These are phyloP conservation scores for Triplophysa bombifrons DNA, from an alignment of 2,797 vertebrate species.

Conservation along the genomic window DNA sequence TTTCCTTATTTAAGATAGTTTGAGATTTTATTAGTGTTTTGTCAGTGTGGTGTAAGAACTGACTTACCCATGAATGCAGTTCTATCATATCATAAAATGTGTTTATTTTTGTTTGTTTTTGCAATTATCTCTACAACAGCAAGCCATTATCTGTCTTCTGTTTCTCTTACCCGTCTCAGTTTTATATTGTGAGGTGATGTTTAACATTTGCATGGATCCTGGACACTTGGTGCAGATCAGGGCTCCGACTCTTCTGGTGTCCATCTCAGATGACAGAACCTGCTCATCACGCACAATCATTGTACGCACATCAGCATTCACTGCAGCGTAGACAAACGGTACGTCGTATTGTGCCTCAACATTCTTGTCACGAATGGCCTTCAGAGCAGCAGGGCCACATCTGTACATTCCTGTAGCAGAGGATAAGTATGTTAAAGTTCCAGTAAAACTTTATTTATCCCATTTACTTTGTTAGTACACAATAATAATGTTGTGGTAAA, in stretches of 20 bases:
- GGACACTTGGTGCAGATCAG: constrained; percentile 90
- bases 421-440: not conserved
- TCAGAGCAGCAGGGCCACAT: constrained; percentile 88
- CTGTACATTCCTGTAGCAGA: constrained; percentile 80
- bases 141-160: no score
- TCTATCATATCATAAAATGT: no score
- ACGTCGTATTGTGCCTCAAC: constrained; percentile 81
- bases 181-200: constrained; percentile 74
- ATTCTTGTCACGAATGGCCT: constrained; percentile 79
- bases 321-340: constrained; percentile 87
- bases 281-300: constrained; percentile 70
- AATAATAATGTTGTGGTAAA: no score
- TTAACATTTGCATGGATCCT: constrained; percentile 71
- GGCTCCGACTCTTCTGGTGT: constrained; percentile 80
- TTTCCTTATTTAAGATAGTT: no score
- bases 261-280: constrained; percentile 73
- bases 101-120: no score
- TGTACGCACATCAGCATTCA: constrained; percentile 84
- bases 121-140: no score
- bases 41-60: no score
- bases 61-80: no score
- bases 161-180: not conserved
- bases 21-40: no score
- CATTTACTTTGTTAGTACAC: no score
- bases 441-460: no score